Evolutionary conservation across 2,113 vertebrate species (phyloP).

Genomic region (Tricholaema leucomelas): DNA sequence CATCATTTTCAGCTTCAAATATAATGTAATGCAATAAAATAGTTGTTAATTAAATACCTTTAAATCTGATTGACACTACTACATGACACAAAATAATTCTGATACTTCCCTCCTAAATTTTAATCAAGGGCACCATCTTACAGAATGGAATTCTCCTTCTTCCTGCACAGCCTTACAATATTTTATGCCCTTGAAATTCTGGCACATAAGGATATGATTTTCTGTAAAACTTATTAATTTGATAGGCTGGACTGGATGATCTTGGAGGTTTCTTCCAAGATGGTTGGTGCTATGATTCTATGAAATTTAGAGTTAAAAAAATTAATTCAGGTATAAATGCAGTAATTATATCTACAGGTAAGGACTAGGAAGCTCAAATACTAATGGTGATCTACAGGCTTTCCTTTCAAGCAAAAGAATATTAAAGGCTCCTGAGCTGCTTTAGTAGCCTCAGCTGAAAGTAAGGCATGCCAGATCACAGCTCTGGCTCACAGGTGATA

Average conservation of each 20-base stretch:
- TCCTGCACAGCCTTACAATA: not conserved
- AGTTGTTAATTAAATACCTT: constrained; percentile 49
- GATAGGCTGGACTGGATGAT: too few relatives aligned
- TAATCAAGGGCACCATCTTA: not conserved
- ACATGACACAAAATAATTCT: not conserved
- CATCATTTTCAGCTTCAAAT: constrained; percentile 45
- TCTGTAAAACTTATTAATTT: too few relatives aligned
- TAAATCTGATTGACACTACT: not conserved
- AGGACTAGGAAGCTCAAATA: not conserved
- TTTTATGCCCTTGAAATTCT: not conserved
- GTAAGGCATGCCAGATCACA: not conserved
- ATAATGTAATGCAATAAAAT: constrained; percentile 45
- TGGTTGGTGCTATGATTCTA: too few relatives aligned
- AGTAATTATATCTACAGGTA: not conserved
- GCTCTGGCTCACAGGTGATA: not conserved
- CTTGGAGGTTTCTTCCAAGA: too few relatives aligned
- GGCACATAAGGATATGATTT: not conserved
- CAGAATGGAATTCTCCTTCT: not conserved
- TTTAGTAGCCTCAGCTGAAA: not conserved
- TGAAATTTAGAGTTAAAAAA: not conserved
- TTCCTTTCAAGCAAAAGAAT: not conserved
- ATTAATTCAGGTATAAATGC: not conserved
- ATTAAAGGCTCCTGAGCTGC: not conserved
- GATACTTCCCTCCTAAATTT: not conserved
- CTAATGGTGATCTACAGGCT: not conserved